Conservation (phyloP, 2,113 vertebrate genomes). For the Danionella cerebrum region DNA sequence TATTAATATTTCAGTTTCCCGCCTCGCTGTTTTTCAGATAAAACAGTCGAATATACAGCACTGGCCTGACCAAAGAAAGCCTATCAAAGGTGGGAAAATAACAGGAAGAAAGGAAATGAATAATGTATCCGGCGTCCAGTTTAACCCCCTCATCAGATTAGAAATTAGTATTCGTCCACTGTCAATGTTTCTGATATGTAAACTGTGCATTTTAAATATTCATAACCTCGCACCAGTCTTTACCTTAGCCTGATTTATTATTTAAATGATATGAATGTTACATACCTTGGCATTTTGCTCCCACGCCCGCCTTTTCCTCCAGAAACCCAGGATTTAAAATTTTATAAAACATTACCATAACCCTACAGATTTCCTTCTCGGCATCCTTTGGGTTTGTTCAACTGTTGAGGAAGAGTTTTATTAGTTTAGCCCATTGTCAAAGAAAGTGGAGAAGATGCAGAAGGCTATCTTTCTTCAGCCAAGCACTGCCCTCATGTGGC, state of each 20-base stretch:
- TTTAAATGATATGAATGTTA: slow-evolving; percentile 74
- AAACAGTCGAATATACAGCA: slow-evolving; percentile 43
- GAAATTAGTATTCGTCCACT: slow-evolving; percentile 72
- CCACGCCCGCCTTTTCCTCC: slow-evolving; percentile 31
- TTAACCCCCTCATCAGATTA: slow-evolving; percentile 70
- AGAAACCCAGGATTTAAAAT: slow-evolving; percentile 39
- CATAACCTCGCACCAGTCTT: slow-evolving; percentile 64
- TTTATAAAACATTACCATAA: slow-evolving; percentile 48
- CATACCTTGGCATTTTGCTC: slow-evolving; percentile 55
- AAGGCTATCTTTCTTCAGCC: not conserved
- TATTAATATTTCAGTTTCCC: slow-evolving; percentile 47
- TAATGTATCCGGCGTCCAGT: slow-evolving; percentile 69
- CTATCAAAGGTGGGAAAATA: slow-evolving; percentile 56
- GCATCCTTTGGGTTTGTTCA: slow-evolving; percentile 41
- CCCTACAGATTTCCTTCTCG: slow-evolving; percentile 50
- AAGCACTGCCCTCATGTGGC: slow-evolving; percentile 55
- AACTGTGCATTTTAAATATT: slow-evolving; percentile 73
- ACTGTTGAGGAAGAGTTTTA: slow-evolving; percentile 33
- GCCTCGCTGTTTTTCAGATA: slow-evolving; percentile 10
- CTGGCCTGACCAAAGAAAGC: slow-evolving; percentile 43
- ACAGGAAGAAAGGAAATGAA: slow-evolving; percentile 62
- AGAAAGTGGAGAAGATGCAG: not conserved
- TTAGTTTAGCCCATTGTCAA: slow-evolving; percentile 2
- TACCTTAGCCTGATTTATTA: slow-evolving; percentile 68
- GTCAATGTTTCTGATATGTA: slow-evolving; percentile 73